phyloP scores from a whole-genome alignment of 2,888 invertebrate species.

The Cosmorhoe ocellata region DNA sequence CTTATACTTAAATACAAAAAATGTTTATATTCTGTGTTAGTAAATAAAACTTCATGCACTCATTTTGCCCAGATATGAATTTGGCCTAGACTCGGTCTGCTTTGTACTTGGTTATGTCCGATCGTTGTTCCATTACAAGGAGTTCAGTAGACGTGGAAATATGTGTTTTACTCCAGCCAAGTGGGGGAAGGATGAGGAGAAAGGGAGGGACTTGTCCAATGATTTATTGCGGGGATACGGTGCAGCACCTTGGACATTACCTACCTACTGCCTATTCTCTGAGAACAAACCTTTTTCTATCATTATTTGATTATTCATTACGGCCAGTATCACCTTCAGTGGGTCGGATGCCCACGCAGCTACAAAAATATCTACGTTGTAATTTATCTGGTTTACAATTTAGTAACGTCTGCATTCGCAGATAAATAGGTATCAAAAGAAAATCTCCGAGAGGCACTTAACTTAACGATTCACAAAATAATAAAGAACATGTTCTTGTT shows the following conservation, averaged over 20 bases:
- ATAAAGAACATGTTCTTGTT: constrained; percentile 69
- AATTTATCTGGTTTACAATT: not conserved
- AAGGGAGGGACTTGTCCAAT: constrained; percentile 37
- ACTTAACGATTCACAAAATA: constrained; percentile 29
- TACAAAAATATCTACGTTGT: not conserved
- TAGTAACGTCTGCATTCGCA: constrained; percentile 1
- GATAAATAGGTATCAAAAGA: constrained; percentile 8
- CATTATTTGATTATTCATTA: constrained; percentile 20
- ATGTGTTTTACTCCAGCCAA: constrained; percentile 45
- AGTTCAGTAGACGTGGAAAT: constrained; percentile 51
- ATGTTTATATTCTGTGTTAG: too few species aligned
- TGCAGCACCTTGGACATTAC: constrained; percentile 33
- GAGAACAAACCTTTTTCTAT: constrained; percentile 29
- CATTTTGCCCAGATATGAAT: constrained; percentile 23
- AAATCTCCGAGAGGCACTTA: constrained; percentile 14
- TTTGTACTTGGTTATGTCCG: constrained; percentile 44
- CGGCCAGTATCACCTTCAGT: too few species aligned
- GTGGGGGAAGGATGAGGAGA: not conserved
- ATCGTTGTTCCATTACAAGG: constrained; percentile 48
- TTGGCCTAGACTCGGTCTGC: constrained; percentile 26
- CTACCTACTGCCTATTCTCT: constrained; percentile 28
- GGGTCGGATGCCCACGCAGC: too few species aligned
- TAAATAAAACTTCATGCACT: too few species aligned
- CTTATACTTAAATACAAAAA: too few species aligned
- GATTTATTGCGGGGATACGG: constrained; percentile 49